phyloP scores from a whole-genome alignment of 53 echinoderm and acorn worm genomes.

The Patiria pectinifera region DNA sequence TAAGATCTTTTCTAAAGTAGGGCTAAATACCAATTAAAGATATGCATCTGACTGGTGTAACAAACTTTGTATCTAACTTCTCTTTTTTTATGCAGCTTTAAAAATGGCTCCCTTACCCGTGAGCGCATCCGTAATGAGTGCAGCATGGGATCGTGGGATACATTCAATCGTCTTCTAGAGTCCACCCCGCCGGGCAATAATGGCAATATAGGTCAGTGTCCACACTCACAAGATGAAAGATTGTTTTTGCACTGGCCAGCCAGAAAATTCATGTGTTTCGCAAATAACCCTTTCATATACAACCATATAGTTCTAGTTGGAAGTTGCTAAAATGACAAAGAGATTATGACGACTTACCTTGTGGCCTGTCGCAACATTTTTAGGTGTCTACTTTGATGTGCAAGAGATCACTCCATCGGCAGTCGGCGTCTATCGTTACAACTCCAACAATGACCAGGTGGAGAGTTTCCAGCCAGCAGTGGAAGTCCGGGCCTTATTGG shows the following conservation, averaged over 20 bases:
- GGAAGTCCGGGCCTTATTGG: constrained; percentile 88
- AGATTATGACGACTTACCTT: neutral
- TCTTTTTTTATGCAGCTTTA: constrained; percentile 76
- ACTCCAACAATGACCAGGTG: constrained; percentile 64
- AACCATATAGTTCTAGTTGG: too few relatives aligned
- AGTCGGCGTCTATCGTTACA: constrained; percentile 76
- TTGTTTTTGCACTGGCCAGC: neutral
- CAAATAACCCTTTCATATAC: too few relatives aligned
- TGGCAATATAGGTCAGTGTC: constrained; percentile 85
- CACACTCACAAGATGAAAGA: neutral
- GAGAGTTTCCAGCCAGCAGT: constrained; percentile 67
- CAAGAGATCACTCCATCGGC: constrained; percentile 97
- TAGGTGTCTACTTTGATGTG: constrained; percentile 97
- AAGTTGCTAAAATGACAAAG: neutral
- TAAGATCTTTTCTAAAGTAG: too few relatives aligned
- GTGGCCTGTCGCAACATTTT: neutral
- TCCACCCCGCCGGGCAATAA: constrained; percentile 85
- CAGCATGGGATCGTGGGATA: constrained; percentile 90
- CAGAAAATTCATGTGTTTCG: too few relatives aligned
- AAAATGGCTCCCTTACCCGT: constrained; percentile 96
- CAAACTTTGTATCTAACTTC: neutral
- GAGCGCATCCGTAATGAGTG: constrained; percentile 83
- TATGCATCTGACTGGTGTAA: neutral
- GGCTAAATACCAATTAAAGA: neutral
- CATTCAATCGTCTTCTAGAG: constrained; percentile 77